These are phyloP conservation scores for Hephaestus fuliginosus DNA, from an alignment of 2,797 vertebrate species.

Conservation along the genomic window DNA sequence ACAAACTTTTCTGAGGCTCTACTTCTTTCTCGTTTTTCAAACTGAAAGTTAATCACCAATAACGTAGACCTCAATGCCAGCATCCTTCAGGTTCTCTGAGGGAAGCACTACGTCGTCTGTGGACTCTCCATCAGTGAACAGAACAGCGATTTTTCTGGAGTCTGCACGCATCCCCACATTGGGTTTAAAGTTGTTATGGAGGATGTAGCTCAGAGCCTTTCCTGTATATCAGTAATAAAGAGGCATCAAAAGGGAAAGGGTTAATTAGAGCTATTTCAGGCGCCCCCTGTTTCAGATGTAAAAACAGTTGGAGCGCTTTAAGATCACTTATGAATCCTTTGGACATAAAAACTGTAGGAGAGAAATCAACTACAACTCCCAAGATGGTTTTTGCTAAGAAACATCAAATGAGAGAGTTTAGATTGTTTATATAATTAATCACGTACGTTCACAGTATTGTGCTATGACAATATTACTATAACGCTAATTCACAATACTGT, in stretches of 20 bases:
- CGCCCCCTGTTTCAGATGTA: neutral
- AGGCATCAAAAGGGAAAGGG: neutral
- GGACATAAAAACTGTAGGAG: neutral
- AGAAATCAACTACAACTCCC: neutral
- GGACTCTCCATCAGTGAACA: conserved; percentile 92
- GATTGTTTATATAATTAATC: too few species aligned
- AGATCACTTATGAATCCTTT: neutral
- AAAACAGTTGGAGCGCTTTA: neutral
- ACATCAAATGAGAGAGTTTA: neutral
- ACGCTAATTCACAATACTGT: too few species aligned
- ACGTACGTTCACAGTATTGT: too few species aligned
- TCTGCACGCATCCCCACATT: conserved; percentile 87
- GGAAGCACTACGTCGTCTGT: conserved; percentile 89
- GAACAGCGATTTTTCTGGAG: conserved; percentile 90
- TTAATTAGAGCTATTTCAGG: neutral
- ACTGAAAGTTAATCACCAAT: conserved; percentile 84
- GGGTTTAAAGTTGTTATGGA: conserved; percentile 87
- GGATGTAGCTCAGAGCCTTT: conserved; percentile 89
- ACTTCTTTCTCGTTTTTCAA: neutral
- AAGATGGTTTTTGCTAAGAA: neutral
- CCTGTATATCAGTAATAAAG: conserved; percentile 72
- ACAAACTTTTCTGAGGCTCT: neutral
- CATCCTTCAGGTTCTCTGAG: conserved; percentile 86
- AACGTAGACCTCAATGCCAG: conserved; percentile 90
- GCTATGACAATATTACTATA: neutral